Conservation (phyloP, 2,113 vertebrate genomes). For the Anhinga rufa region DNA sequence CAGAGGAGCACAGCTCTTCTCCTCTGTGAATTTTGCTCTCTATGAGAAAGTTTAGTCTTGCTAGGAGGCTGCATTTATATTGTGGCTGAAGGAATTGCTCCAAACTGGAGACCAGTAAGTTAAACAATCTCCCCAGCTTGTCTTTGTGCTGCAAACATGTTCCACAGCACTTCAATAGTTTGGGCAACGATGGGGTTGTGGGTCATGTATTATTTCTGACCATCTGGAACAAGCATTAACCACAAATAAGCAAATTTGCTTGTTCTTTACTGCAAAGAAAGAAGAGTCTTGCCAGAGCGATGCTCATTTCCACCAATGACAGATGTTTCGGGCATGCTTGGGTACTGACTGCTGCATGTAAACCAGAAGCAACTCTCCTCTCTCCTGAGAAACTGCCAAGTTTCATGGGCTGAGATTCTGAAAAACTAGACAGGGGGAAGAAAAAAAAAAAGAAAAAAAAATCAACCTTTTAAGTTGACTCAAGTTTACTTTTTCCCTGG, state of each 20-base stretch:
- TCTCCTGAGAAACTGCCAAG: not conserved
- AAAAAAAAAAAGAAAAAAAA: not conserved
- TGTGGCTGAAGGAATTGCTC: slow-evolving; percentile 30
- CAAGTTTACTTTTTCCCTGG: not conserved
- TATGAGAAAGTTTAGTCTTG: slow-evolving; percentile 39
- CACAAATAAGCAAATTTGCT: slow-evolving; percentile 51
- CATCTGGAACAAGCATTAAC: slow-evolving; percentile 60
- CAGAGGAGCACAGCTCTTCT: not conserved
- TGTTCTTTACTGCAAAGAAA: slow-evolving; percentile 35
- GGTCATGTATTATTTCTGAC: slow-evolving; percentile 43
- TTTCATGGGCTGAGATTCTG: not conserved
- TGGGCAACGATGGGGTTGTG: not conserved
- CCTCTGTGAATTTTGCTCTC: not conserved
- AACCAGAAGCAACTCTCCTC: not conserved
- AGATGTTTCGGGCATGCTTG: slow-evolving; percentile 14
- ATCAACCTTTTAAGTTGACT: not conserved
- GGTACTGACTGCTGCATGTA: not conserved
- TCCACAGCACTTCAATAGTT: not conserved
- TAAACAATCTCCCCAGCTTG: slow-evolving; percentile 55
- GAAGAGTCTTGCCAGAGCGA: not conserved
- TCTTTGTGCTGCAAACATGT: slow-evolving; percentile 42
- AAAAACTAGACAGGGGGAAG: not conserved
- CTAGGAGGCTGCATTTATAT: slow-evolving; percentile 47
- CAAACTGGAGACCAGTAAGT: slow-evolving; percentile 50
- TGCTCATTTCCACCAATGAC: not conserved